A percentile compares a stretch with the other conserved stretches of the same genome.
Conservation (phyloP, 2,888 invertebrate genomes). For the Drosophila algonquin region DNA sequence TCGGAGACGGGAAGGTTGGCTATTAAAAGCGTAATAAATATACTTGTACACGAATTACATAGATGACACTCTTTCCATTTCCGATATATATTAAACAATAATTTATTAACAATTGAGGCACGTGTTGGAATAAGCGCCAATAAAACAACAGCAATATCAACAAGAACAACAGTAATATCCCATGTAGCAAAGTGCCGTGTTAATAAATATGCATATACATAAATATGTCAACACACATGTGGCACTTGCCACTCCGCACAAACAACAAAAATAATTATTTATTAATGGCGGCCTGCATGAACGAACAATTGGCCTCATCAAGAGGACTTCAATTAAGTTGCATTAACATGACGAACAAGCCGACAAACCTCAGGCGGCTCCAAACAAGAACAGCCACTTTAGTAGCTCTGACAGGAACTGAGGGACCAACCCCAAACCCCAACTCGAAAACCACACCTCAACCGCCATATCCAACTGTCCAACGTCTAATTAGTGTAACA, state of each 20-base stretch:
- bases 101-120: constrained; percentile 62
- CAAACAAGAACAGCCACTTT: constrained; percentile 16
- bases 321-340: constrained; percentile 63
- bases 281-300: constrained; percentile 69
- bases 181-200: constrained; percentile 49
- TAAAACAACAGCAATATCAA: constrained; percentile 6
- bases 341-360: constrained; percentile 66
- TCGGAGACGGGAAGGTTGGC: constrained; percentile 12
- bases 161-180: constrained; percentile 23
- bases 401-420: constrained; percentile 34
- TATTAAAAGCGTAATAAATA: constrained; percentile 39
- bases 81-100: constrained; percentile 57
- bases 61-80: constrained; percentile 31
- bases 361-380: constrained; percentile 60
- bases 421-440: constrained; percentile 18
- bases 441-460: constrained; percentile 6
- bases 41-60: constrained; percentile 14
- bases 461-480: constrained; percentile 1
- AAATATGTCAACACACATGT: constrained; percentile 62
- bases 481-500: constrained; percentile 40
- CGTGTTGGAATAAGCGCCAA: constrained; percentile 34
- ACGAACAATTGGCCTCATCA: constrained; percentile 71
- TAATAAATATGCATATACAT: constrained; percentile 55
- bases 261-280: constrained; percentile 70
- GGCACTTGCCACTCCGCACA: constrained; percentile 51